Percentiles rank a stretch among this genome's conserved stretches.
These are phyloP conservation scores for Apis florea DNA, from an alignment of 1,140 invertebrate genomes.

Conservation along the genomic window DNA sequence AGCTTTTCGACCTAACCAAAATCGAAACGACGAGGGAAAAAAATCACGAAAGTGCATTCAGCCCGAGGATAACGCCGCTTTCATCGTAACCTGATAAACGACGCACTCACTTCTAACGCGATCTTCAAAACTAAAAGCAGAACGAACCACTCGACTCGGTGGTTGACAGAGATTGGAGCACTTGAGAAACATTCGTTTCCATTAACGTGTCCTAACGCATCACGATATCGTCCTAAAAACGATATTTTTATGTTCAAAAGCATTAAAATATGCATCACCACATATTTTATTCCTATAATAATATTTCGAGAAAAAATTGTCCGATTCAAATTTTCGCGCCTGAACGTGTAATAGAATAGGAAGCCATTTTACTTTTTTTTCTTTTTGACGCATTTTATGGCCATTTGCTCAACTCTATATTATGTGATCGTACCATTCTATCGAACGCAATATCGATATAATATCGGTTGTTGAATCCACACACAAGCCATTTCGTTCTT, in stretches of 20 bases:
- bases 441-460: neutral
- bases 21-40: constrained; percentile 29
- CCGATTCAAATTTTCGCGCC: neutral
- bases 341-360: neutral
- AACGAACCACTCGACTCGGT: constrained; percentile 44
- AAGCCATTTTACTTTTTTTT: neutral
- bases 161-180: constrained; percentile 32
- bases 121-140: constrained; percentile 51
- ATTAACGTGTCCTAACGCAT: constrained; percentile 11
- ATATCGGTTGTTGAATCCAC: neutral
- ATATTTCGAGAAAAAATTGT: neutral
- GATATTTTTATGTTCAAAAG: neutral
- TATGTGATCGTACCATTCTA: neutral
- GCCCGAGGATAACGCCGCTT: constrained; percentile 38
- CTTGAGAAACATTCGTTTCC: constrained; percentile 49
- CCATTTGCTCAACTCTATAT: neutral
- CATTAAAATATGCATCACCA: neutral
- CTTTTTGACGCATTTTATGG: neutral
- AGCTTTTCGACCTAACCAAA: constrained; percentile 32
- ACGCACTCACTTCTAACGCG: constrained; percentile 31
- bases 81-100: constrained; percentile 52
- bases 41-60: constrained; percentile 37
- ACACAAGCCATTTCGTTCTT: neutral
- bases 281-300: neutral
- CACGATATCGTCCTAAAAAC: neutral